Evolutionary conservation across 2,888 invertebrate species (phyloP).

Genomic region (Germaria angustata): DNA sequence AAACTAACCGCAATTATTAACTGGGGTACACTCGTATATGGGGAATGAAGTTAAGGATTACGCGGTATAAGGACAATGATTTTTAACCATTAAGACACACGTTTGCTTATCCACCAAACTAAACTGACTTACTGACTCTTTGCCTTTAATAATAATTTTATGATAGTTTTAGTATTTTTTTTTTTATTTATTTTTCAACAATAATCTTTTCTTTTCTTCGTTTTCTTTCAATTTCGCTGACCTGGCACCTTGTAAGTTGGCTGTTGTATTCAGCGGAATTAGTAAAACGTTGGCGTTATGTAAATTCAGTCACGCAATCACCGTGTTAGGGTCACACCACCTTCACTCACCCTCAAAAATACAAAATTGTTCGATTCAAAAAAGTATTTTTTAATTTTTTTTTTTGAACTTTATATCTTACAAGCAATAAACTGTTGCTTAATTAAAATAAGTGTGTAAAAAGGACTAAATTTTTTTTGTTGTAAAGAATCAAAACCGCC

Average conservation of each 20-base stretch:
- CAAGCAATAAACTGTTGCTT: constrained; percentile 29
- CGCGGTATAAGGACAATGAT: constrained; percentile 61
- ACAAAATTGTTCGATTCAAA: not conserved
- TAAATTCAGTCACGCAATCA: constrained; percentile 59
- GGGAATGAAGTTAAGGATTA: constrained; percentile 38
- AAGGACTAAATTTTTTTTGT: not conserved
- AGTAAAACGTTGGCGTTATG: constrained; percentile 44
- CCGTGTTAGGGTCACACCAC: not conserved
- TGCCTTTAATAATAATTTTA: constrained; percentile 44
- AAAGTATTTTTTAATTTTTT: no score
- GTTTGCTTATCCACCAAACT: constrained; percentile 8
- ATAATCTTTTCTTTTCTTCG: not conserved
- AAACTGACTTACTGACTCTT: constrained; percentile 48
- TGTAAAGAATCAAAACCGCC: not conserved
- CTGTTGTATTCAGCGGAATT: not conserved
- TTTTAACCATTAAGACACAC: constrained; percentile 49
- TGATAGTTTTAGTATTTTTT: constrained; percentile 33
- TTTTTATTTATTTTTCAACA: not conserved
- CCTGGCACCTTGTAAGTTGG: constrained; percentile 58
- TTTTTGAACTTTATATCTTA: not conserved
- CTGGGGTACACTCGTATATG: no score
- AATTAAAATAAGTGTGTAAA: not conserved
- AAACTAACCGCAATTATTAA: constrained; percentile 46
- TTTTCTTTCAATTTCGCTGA: constrained; percentile 22
- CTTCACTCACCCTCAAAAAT: not conserved